A percentile compares a stretch with the other conserved stretches of the same genome.
Evolutionary conservation across 2,113 vertebrate genomes (phyloP).

Genomic region (Dendrocopos noguchii): DNA sequence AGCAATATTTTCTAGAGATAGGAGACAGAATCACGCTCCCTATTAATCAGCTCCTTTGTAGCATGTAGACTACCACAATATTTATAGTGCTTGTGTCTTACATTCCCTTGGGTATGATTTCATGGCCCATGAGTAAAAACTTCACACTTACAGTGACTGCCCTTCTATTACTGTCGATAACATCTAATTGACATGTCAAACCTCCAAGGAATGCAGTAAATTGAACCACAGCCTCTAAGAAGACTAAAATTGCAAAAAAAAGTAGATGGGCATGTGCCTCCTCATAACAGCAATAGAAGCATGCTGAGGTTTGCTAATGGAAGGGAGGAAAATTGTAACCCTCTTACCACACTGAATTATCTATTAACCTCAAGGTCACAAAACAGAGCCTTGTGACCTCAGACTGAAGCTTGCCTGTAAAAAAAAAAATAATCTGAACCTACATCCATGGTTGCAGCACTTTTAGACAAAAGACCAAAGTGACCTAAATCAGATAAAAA

Average conservation of each 20-base stretch:
- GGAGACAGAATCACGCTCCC: slow-evolving; percentile 36
- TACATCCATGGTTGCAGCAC: background rate
- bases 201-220: slow-evolving; percentile 74
- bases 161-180: slow-evolving; percentile 78
- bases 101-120: slow-evolving; percentile 70
- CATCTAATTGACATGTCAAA: slow-evolving; percentile 81
- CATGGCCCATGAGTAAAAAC: slow-evolving; percentile 73
- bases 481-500: background rate
- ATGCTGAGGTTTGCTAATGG: slow-evolving; percentile 5
- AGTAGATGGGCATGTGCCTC: slow-evolving; percentile 63
- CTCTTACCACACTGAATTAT: slow-evolving; percentile 4
- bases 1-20: slow-evolving; percentile 54
- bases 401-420: background rate
- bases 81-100: slow-evolving; percentile 54
- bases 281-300: slow-evolving; percentile 10
- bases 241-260: slow-evolving; percentile 66
- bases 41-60: slow-evolving; percentile 68
- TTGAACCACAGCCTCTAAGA: slow-evolving; percentile 68
- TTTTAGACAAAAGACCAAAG: background rate
- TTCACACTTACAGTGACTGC: slow-evolving; percentile 74
- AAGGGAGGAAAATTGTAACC: slow-evolving; percentile 38
- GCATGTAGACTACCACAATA: slow-evolving; percentile 25
- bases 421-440: background rate
- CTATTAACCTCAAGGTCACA: slow-evolving; percentile 39
- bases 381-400: background rate